Evolutionary conservation across 2,888 invertebrate species (phyloP).

Genomic region (Stictocephala bisonia): DNA sequence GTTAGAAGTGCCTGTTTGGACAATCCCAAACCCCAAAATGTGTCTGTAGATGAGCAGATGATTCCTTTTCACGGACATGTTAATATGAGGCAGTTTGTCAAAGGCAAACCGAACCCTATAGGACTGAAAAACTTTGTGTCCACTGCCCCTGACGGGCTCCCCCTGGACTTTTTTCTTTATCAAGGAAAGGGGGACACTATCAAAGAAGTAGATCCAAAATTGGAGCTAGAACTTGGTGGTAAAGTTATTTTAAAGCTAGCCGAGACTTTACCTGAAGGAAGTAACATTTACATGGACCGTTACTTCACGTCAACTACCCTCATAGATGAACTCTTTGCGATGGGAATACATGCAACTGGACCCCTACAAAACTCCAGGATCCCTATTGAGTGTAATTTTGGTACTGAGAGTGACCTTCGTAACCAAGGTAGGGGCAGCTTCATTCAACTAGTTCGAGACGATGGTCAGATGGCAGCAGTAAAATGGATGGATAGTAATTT

Average conservation of each 20-base stretch:
- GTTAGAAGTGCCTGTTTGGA: conserved; percentile 20
- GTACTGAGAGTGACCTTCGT: neutral
- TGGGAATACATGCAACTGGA: neutral
- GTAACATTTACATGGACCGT: conserved; percentile 6
- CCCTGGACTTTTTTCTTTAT: conserved; percentile 59
- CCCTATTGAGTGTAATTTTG: conserved; percentile 18
- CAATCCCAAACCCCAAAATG: conserved; percentile 49
- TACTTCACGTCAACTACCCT: neutral
- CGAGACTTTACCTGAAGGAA: too few relatives aligned
- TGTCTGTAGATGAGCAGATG: conserved; percentile 60
- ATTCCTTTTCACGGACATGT: conserved; percentile 59
- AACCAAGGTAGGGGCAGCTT: conserved; percentile 6
- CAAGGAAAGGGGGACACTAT: conserved; percentile 54
- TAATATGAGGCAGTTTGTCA: conserved; percentile 53
- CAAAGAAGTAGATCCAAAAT: neutral
- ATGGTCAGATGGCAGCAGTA: conserved; percentile 14
- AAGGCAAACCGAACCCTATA: conserved; percentile 58
- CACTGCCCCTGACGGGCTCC: conserved; percentile 57
- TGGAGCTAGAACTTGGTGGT: conserved; percentile 9
- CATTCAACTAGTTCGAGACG: conserved; percentile 15
- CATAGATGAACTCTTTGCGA: neutral
- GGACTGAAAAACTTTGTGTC: conserved; percentile 61
- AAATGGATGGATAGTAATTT: conserved; percentile 21
- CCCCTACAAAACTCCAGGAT: conserved; percentile 11
- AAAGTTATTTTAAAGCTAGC: conserved; percentile 43